These are phyloP conservation scores for Lepidurus couesii DNA, from an alignment of 1,140 invertebrate genomes.

Conservation along the genomic window DNA sequence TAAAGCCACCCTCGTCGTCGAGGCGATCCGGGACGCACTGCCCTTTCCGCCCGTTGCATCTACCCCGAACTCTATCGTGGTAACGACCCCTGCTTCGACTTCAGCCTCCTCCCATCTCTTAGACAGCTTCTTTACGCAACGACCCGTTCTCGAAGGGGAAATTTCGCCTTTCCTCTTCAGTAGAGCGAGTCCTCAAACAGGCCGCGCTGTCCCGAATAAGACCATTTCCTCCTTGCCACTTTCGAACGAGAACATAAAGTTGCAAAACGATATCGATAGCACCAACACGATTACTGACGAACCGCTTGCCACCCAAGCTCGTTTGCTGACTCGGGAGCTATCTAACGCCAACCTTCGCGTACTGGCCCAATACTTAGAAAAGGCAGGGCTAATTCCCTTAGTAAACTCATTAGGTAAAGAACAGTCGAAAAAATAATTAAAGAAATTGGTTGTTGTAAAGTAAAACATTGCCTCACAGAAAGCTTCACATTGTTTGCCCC, in stretches of 20 bases:
- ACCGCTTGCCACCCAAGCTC: background rate
- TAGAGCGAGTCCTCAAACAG: background rate
- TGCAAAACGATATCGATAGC: background rate
- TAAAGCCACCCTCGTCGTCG: background rate
- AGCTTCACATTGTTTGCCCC: conserved; percentile 29
- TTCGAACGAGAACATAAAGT: background rate
- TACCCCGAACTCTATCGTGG: background rate
- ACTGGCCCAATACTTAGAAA: background rate
- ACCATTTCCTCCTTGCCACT: background rate
- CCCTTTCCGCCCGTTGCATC: background rate
- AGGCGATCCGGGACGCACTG: background rate
- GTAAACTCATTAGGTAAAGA: background rate
- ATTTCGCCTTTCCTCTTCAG: background rate
- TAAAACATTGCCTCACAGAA: background rate
- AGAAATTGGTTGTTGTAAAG: background rate
- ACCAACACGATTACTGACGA: background rate
- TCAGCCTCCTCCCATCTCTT: too few relatives aligned
- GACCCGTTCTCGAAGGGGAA: conserved; percentile 2
- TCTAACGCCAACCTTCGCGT: background rate
- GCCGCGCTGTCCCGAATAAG: background rate
- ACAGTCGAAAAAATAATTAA: background rate
- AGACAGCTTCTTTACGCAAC: too few relatives aligned
- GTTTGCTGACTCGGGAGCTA: background rate
- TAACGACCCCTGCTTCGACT: background rate
- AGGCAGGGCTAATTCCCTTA: background rate